Evolutionary conservation across 2,113 vertebrate genomes (phyloP), one percentile per base, ranked within the genome.

Genomic region (Haemorhous mexicanus): DNA sequence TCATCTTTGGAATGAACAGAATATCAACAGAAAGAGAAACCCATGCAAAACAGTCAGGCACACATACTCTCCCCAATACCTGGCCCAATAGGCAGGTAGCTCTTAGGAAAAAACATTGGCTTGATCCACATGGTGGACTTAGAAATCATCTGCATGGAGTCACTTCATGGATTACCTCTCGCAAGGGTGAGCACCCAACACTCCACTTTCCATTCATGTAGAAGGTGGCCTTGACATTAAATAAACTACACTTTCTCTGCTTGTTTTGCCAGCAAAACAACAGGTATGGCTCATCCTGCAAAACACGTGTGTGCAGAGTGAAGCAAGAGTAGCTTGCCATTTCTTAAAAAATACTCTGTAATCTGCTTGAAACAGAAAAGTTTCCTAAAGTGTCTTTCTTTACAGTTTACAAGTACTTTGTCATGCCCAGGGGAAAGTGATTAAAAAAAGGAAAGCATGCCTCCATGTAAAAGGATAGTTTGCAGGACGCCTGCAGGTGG

Each of bases 1-100:
- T 78, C 9, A 16, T 56, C 33, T 82, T 76, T 28, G 44, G 41
- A 68, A 23, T 16, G 22, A 85, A 39, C 3, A 10, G 28, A 68
- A 12, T 52, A 62, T 41, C 61, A 53, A 24, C 20, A 70, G 47
- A 82, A 75, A 23, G 46, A 72, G 10, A 83, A 79, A 62, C 3
- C 6, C 11, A 8, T 19, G 10, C 41, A 13, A 68, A 68, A 68
- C 13, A 68, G 41, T 30, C 8, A 55, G 41, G 14, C 15, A 64
- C 14, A 10, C 10, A 19, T 11, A n/a, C 10, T 58, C 1, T 49
- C 16, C 14, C 22, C n/a, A 5, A 0, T 10, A 50, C 9, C 18
- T 66, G 53, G 24, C 9, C n/a, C n/a, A 72, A 55, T 0, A 69
- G 14, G 15, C 28, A 52, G 9, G 37, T 17, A 50, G 8, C 7